phyloP scores from a whole-genome alignment of 2,888 invertebrate species.

The Digitonthophagus gazella region DNA sequence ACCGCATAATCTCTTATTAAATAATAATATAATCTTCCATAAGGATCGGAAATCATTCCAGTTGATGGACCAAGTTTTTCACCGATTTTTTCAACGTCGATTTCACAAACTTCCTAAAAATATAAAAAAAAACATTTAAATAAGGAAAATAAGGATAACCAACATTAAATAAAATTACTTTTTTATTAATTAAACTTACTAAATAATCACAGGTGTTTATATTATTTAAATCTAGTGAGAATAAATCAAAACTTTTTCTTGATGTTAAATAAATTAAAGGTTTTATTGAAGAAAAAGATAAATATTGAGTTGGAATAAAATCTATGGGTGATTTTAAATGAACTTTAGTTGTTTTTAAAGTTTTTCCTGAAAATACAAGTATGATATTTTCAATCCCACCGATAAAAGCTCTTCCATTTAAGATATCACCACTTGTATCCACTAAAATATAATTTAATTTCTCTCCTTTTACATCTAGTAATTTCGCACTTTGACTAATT shows the following conservation, averaged over 20 bases:
- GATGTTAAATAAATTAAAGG: slow-evolving; percentile 46
- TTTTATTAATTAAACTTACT: slow-evolving; percentile 17
- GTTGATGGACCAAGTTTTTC: slow-evolving; percentile 51
- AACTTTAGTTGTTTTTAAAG: slow-evolving; percentile 45
- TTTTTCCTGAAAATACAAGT: slow-evolving; percentile 40
- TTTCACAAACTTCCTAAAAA: slow-evolving; percentile 28
- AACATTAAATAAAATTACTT: slow-evolving; percentile 1
- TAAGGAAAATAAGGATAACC: neutral
- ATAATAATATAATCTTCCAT: slow-evolving; percentile 51
- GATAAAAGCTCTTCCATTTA: slow-evolving; percentile 46
- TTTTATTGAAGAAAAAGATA: slow-evolving; percentile 44
- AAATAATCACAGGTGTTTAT: slow-evolving; percentile 6
- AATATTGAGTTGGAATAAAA: slow-evolving; percentile 40
- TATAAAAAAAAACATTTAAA: slow-evolving; percentile 14
- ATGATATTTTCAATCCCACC: slow-evolving; percentile 42
- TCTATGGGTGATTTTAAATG: slow-evolving; percentile 34
- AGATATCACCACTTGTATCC: slow-evolving; percentile 38
- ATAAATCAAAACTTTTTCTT: slow-evolving; percentile 40
- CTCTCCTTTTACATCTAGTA: slow-evolving; percentile 37
- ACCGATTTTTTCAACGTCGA: slow-evolving; percentile 43
- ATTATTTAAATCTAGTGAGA: slow-evolving; percentile 40
- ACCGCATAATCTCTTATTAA: slow-evolving; percentile 50
- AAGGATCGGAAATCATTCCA: slow-evolving; percentile 49
- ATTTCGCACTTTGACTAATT: slow-evolving; percentile 27
- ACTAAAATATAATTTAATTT: slow-evolving; percentile 43